A percentile compares a stretch with the other conserved stretches of the same genome.
These are phyloP conservation scores for Acanthiza pusilla DNA, from an alignment of 2,797 vertebrate species.

Conservation along the genomic window DNA sequence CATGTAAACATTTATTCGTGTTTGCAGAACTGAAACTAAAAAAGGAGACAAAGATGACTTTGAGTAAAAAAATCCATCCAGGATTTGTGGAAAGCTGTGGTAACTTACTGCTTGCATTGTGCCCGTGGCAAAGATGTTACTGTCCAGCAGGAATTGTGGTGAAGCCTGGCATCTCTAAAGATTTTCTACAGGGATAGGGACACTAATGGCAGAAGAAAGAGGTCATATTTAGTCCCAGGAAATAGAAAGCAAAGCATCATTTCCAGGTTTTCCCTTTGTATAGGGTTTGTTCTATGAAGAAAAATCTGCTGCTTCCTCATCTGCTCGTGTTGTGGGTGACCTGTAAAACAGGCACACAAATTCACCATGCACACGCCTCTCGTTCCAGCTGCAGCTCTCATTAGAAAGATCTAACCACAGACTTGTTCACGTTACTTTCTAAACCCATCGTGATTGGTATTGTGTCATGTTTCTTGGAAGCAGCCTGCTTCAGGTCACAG, in stretches of 20 bases:
- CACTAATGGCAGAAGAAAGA: not conserved
- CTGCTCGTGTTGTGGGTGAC: not conserved
- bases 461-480: conserved; percentile 40
- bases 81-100: not conserved
- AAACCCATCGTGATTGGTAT: not conserved
- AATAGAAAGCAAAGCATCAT: not conserved
- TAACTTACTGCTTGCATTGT: rapidly evolving
- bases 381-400: not conserved
- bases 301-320: not conserved
- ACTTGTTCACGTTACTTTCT: conserved; percentile 27
- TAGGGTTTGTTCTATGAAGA: not conserved
- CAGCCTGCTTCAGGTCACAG: conserved; percentile 39
- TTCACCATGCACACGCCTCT: rapidly evolving
- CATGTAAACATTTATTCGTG: not conserved
- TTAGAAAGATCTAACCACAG: not conserved
- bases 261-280: not conserved
- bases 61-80: not conserved
- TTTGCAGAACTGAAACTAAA: not conserved
- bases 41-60: not conserved
- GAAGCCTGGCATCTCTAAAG: not conserved
- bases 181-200: not conserved
- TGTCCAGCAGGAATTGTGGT: not conserved
- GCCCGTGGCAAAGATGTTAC: not conserved
- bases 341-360: not conserved
- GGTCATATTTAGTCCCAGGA: not conserved